Percentiles rank a stretch among this genome's conserved stretches.
These are phyloP conservation scores for Notiomystis cincta DNA, from an alignment of 2,113 vertebrate species.

Conservation along the genomic window DNA sequence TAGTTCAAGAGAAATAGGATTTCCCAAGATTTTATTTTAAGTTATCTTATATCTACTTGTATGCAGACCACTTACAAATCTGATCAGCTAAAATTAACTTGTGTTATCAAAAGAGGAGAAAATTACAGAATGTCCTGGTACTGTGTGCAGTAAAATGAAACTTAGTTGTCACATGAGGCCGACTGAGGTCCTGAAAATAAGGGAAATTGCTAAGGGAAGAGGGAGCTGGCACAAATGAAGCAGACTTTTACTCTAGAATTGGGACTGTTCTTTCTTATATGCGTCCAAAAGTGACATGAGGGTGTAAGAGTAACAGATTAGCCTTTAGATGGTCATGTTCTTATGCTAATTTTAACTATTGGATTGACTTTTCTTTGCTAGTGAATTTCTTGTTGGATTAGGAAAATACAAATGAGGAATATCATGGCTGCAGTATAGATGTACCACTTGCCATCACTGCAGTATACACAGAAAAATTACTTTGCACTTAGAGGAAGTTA, in stretches of 20 bases:
- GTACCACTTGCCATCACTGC: not conserved
- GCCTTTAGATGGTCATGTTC: not conserved
- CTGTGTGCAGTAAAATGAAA: not conserved
- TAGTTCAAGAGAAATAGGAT: not conserved
- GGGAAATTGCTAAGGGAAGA: not conserved
- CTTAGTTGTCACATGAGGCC: not conserved
- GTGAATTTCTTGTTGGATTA: not conserved
- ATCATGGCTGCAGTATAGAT: not conserved
- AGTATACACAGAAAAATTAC: not conserved
- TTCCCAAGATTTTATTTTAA: not conserved
- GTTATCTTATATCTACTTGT: not conserved
- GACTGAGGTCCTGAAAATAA: conserved; percentile 3
- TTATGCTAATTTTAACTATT: not conserved
- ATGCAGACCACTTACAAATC: not conserved
- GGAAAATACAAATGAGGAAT: not conserved
- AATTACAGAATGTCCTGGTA: conserved; percentile 9
- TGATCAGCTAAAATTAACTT: conserved; percentile 10
- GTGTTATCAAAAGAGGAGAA: not conserved
- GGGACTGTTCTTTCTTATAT: not conserved
- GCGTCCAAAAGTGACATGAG: not conserved
- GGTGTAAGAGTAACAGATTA: not conserved
- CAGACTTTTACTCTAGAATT: not conserved
- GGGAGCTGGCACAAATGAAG: not conserved
- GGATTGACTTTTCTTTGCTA: not conserved
- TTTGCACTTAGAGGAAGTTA: not conserved